These are phyloP conservation scores for Odontophorus gujanensis DNA, from an alignment of 2,113 vertebrate species.

Conservation along the genomic window DNA sequence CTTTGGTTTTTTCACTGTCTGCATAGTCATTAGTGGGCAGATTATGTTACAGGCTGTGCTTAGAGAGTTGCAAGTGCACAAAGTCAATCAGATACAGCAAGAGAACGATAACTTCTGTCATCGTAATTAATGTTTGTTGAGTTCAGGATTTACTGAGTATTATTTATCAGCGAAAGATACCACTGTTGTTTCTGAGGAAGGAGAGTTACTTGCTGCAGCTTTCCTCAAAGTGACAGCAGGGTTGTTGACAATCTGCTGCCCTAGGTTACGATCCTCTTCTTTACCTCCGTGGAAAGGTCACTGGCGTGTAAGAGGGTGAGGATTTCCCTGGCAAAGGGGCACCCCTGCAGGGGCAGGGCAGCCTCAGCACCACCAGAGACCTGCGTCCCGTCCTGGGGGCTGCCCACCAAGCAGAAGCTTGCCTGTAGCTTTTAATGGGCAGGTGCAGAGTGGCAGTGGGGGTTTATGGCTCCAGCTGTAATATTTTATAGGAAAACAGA, in stretches of 20 bases:
- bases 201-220: background rate
- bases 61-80: background rate
- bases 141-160: background rate
- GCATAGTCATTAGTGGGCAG: background rate
- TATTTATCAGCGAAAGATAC: background rate
- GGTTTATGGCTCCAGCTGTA: background rate
- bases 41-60: background rate
- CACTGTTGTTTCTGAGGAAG: background rate
- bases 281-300: background rate
- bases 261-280: background rate
- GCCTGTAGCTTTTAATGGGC: fast-evolving
- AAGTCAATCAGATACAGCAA: background rate
- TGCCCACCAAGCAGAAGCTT: fast-evolving
- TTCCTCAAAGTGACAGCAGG: background rate
- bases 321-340: background rate
- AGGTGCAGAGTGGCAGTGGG: background rate
- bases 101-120: background rate
- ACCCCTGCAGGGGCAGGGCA: background rate
- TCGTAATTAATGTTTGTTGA: background rate
- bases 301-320: background rate
- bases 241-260: background rate
- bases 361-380: background rate
- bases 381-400: fast-evolving
- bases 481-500: background rate
- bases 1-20: background rate